These are phyloP conservation scores for Scaptomyza parva DNA, from an alignment of 2,888 invertebrate genomes.

Conservation along the genomic window DNA sequence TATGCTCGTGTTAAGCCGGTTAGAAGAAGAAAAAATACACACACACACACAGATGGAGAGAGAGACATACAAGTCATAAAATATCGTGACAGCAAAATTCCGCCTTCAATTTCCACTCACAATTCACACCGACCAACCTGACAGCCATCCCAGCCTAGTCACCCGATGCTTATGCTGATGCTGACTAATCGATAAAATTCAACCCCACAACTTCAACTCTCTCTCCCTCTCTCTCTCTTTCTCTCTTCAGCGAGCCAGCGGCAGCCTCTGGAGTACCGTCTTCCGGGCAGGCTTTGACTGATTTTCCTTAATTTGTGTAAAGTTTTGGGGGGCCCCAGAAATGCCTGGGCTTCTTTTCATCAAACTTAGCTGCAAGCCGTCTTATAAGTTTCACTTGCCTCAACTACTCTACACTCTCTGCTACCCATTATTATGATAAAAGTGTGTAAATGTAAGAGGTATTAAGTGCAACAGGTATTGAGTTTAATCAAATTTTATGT, in stretches of 20 bases:
- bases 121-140: slow-evolving; percentile 31
- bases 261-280: too few relatives aligned
- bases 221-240: neutral
- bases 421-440: neutral
- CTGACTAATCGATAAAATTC: slow-evolving; percentile 38
- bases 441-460: neutral
- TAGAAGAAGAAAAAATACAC: slow-evolving; percentile 8
- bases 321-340: slow-evolving; percentile 6
- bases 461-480: slow-evolving; percentile 9
- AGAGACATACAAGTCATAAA: slow-evolving; percentile 53
- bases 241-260: too few relatives aligned
- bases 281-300: slow-evolving; percentile 14
- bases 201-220: neutral
- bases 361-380: slow-evolving; percentile 11
- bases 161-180: slow-evolving; percentile 3
- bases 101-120: slow-evolving; percentile 29
- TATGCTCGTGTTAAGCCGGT: slow-evolving; percentile 43
- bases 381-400: slow-evolving; percentile 4
- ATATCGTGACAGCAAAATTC: slow-evolving; percentile 43
- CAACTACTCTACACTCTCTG: too few relatives aligned
- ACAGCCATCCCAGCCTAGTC: too few relatives aligned
- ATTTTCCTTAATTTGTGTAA: slow-evolving; percentile 26
- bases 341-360: slow-evolving; percentile 4
- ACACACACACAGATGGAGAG: neutral
- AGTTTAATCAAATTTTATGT: neutral